Evolutionary conservation across 2,113 vertebrate species (phyloP).

Genomic region (Trichomycterus rosablanca): DNA sequence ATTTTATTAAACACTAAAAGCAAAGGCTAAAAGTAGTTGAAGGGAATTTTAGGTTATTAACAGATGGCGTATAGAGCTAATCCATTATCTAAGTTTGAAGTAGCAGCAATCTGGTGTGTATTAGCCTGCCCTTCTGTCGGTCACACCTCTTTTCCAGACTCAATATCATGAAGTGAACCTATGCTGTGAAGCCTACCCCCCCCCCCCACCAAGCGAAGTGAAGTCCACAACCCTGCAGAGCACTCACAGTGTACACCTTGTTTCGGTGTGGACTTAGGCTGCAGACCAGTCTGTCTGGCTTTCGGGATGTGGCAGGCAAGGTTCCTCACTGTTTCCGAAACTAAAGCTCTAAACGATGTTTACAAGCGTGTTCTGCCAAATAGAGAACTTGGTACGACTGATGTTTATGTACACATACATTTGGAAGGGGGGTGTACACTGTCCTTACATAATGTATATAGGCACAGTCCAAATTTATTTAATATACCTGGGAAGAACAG

Average conservation of each 20-base stretch:
- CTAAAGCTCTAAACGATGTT: too few species aligned
- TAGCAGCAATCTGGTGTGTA: constrained; percentile 6
- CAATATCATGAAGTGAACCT: constrained; percentile 53
- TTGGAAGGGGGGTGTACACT: too few species aligned
- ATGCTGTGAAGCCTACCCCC: too few species aligned
- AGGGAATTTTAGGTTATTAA: neutral
- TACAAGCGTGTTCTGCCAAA: too few species aligned
- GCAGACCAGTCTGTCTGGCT: constrained; percentile 52
- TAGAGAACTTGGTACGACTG: too few species aligned
- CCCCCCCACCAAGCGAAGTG: constrained; percentile 50
- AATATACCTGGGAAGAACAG: constrained; percentile 47
- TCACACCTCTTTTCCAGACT: constrained; percentile 27
- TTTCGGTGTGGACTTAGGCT: constrained; percentile 48
- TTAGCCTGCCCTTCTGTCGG: constrained; percentile 17
- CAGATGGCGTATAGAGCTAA: constrained; percentile 1
- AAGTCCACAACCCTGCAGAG: constrained; percentile 41
- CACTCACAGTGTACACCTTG: constrained; percentile 68
- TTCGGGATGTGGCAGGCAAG: constrained; percentile 64
- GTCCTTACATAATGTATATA: too few species aligned
- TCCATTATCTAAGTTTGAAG: constrained; percentile 10
- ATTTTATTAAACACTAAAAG: neutral
- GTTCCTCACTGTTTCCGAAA: constrained; percentile 32
- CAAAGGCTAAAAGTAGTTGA: neutral
- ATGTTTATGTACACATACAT: too few species aligned
- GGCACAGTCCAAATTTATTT: too few species aligned